Percentiles rank a stretch among this genome's conserved stretches.
Conservation (phyloP, 1,140 invertebrate genomes). For the Rhopalosiphum padi region DNA sequence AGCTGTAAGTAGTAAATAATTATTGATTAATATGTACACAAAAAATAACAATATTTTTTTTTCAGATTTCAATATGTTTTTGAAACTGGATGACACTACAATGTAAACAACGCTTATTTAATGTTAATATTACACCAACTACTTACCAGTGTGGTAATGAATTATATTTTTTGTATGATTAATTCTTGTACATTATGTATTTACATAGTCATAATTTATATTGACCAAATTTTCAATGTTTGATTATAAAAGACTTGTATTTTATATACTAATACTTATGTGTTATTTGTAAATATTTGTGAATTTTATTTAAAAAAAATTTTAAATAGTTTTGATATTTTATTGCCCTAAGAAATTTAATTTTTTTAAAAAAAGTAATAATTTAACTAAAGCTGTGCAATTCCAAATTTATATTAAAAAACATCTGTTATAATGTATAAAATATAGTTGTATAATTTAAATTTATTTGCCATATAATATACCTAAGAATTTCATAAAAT, state of each 20-base stretch:
- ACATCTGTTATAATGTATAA: background rate
- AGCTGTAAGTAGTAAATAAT: no score
- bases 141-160: background rate
- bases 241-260: background rate
- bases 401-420: no score
- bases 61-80: constrained; percentile 41
- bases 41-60: background rate
- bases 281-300: background rate
- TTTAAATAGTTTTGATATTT: background rate
- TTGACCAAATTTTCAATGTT: no score
- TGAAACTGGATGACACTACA: constrained; percentile 31
- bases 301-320: background rate
- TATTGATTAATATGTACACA: background rate
- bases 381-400: background rate
- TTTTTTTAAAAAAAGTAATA: background rate
- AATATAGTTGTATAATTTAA: background rate
- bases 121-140: background rate
- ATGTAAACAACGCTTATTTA: background rate
- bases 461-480: background rate
- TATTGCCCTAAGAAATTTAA: background rate
- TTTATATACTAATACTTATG: background rate
- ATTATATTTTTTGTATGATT: background rate
- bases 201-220: no score
- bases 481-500: background rate
- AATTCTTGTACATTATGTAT: background rate